Evolutionary conservation across 2,797 vertebrate genomes (phyloP), one percentile per base, ranked within the genome.

Genomic region (Manis pentadactyla): DNA sequence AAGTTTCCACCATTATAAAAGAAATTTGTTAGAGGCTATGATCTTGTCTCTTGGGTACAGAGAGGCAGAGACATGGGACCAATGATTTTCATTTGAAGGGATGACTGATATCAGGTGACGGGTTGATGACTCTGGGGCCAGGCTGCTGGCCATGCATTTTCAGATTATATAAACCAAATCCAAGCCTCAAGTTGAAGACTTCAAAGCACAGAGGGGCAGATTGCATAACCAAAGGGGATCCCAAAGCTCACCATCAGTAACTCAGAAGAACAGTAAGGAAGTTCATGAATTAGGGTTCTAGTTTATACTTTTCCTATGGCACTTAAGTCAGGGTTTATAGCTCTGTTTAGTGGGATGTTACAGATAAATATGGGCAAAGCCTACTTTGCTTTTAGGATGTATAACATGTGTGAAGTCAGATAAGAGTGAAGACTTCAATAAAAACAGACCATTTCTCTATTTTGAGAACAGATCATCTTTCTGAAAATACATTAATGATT

Each of bases 211-310:
- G 31, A 53, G 85, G 75, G 21, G 39, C 6, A 11, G 53, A 31
- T 0, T n/a, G 21, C 37, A 0, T 18, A 71, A 39, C 3, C 1
- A 4, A 64, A 34, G 25, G 23, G 25, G 13, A 34, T 8, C 49
- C 25, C 39, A 37, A 68, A 49, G 15, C 51, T 18, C 13, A 61
- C 1, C 1, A 27, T 4, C 1, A 0, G 12, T 4, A 64, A n/a
- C 31, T 55, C 68, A 18, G 46, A 79, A 96, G 64, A 59, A 21
- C n/a, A 81, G 46, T 7, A 5, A 78, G 59, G 74, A 39, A 49
- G 19, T 4, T 9, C 18, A 14, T 34, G 75, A 55, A 9, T 39
- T 25, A 7, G 21, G 23, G 18, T 7, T 71, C 46, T 8, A 27
- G 17, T 31, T 91, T 9, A 4, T 7, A 10, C 21, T 29, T 29